Evolutionary conservation across 2,113 vertebrate species (phyloP).

Genomic region (Chamaea fasciata): DNA sequence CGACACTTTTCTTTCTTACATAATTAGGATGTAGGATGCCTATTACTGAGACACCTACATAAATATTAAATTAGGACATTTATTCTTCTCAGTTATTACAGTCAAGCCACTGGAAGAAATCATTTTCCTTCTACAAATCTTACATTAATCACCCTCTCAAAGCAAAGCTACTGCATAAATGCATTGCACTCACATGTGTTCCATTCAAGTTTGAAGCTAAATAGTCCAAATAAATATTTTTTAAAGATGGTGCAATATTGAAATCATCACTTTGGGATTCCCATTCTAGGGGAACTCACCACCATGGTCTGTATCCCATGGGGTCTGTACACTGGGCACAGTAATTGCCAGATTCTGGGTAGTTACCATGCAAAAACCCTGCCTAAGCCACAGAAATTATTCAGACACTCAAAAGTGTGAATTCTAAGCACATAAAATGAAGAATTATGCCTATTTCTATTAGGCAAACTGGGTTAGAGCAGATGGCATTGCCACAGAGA

Average conservation of each 20-base stretch:
- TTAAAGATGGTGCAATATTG: background rate
- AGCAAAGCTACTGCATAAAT: background rate
- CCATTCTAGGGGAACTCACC: background rate
- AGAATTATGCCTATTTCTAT: background rate
- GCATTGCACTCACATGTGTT: rapidly evolving
- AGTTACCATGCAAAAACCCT: background rate
- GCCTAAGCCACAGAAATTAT: background rate
- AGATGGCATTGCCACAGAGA: rapidly evolving
- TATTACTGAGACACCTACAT: constrained; percentile 52
- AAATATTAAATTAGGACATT: constrained; percentile 65
- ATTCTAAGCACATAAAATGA: background rate
- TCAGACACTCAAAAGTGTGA: background rate
- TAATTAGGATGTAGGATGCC: constrained; percentile 57
- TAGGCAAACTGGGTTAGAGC: background rate
- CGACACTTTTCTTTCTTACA: constrained; percentile 56
- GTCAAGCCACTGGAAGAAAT: background rate
- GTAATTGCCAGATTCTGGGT: background rate
- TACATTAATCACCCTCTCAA: background rate
- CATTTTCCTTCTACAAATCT: background rate
- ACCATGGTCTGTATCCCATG: background rate
- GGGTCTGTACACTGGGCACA: background rate
- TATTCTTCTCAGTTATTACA: constrained; percentile 33
- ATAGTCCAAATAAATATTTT: background rate
- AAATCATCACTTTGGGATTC: background rate
- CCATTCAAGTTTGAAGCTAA: background rate